phyloP scores from a whole-genome alignment of 2,113 vertebrate species.

The Cacatua alba region DNA sequence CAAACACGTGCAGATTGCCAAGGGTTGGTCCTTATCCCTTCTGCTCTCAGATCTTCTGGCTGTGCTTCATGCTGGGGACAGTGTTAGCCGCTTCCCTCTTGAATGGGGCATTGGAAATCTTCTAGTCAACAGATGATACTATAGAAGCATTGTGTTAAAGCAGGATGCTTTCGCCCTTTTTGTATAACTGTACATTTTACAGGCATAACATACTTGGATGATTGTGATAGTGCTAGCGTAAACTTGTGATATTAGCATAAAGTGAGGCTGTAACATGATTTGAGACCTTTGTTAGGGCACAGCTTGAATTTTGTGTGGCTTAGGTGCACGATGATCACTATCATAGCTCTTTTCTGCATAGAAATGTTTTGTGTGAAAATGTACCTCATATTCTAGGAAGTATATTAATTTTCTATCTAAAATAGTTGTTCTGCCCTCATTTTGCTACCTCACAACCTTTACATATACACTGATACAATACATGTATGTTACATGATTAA shows the following conservation, averaged over 20 bases:
- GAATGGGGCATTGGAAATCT: not conserved
- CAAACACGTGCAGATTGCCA: fast-evolving
- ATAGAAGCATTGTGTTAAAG: not conserved
- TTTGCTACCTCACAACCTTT: not conserved
- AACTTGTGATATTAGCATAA: not conserved
- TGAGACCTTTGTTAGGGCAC: not conserved
- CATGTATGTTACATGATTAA: not conserved
- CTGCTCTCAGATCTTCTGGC: not conserved
- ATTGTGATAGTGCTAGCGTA: not conserved
- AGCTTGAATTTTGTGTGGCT: not conserved
- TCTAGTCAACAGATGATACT: not conserved
- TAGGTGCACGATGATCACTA: not conserved
- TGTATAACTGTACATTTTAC: not conserved
- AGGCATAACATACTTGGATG: not conserved
- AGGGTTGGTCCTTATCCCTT: not conserved
- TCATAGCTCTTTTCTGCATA: not conserved
- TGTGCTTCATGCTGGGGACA: not conserved
- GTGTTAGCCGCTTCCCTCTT: not conserved
- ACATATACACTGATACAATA: not conserved
- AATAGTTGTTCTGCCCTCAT: not conserved
- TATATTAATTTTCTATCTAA: not conserved
- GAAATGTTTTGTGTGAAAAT: not conserved
- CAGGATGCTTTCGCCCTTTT: not conserved
- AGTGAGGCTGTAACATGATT: not conserved
- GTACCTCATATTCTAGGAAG: not conserved